Evolutionary conservation across 2,888 invertebrate genomes (phyloP).

Genomic region (Timandra comae): DNA sequence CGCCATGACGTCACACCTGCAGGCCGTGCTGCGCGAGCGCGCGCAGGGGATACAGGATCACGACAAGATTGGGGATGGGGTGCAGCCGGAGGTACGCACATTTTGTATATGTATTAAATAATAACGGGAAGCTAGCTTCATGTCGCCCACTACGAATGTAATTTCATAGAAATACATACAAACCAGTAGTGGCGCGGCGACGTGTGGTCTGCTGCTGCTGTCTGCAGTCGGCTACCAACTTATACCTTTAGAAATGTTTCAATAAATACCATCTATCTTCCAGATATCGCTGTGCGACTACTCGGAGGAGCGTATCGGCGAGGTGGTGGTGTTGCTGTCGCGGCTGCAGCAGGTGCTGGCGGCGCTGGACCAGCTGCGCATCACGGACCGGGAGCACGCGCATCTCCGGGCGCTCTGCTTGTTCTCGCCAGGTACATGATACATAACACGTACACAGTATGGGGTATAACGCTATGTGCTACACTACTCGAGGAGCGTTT

Average conservation of each 20-base stretch:
- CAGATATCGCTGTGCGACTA: slow-evolving; percentile 81
- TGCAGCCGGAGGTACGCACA: slow-evolving; percentile 32
- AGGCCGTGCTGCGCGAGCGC: slow-evolving; percentile 75
- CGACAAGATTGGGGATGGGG: slow-evolving; percentile 17
- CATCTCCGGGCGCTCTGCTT: slow-evolving; percentile 90
- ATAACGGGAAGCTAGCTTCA: too few species aligned
- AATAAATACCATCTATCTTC: neutral
- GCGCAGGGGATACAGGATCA: slow-evolving; percentile 27
- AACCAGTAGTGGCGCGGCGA: too few species aligned
- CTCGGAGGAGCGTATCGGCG: slow-evolving; percentile 83
- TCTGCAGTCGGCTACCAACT: too few species aligned
- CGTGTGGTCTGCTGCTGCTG: too few species aligned
- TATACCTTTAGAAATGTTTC: too few species aligned
- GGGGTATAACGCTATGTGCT: too few species aligned
- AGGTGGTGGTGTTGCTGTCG: slow-evolving; percentile 87
- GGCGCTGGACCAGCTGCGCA: slow-evolving; percentile 83
- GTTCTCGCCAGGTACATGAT: slow-evolving; percentile 86
- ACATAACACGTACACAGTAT: too few species aligned
- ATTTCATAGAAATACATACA: too few species aligned
- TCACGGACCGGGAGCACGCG: slow-evolving; percentile 91
- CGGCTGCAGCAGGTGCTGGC: slow-evolving; percentile 89
- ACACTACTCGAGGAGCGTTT: too few species aligned
- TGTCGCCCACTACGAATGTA: too few species aligned
- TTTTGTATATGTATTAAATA: too few species aligned
- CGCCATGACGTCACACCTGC: slow-evolving; percentile 88